Conservation (phyloP, 2,888 invertebrate genomes). For the Uloborus plumipes region DNA sequence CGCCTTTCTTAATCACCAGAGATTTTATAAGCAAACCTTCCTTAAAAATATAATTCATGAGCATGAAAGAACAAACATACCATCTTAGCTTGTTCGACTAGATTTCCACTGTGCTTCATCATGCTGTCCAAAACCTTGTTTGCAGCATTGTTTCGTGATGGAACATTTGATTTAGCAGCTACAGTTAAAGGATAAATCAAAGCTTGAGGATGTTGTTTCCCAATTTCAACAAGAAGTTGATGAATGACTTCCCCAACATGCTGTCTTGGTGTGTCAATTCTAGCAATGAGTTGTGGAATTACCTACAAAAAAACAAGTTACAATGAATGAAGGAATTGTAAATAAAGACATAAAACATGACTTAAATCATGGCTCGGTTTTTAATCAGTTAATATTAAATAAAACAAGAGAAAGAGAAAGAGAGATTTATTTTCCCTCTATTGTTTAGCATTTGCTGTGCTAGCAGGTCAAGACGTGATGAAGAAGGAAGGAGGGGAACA, state of each 20-base stretch:
- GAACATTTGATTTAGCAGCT: slow-evolving; percentile 92
- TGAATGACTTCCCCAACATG: slow-evolving; percentile 92
- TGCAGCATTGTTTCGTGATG: slow-evolving; percentile 88
- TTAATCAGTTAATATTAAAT: too few species aligned
- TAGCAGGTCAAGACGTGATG: too few species aligned
- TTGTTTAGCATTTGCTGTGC: too few species aligned
- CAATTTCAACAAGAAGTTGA: slow-evolving; percentile 93
- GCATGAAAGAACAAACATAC: slow-evolving; percentile 73
- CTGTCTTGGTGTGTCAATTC: slow-evolving; percentile 93
- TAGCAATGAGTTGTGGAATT: slow-evolving; percentile 97
- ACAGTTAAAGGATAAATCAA: slow-evolving; percentile 97
- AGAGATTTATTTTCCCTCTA: too few species aligned
- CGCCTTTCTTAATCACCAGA: not conserved
- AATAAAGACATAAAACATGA: not conserved
- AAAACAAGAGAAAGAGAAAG: too few species aligned
- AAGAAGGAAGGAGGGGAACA: too few species aligned
- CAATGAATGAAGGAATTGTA: not conserved
- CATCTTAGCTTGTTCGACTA: slow-evolving; percentile 96
- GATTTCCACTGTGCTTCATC: slow-evolving; percentile 90
- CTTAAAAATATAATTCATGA: too few species aligned
- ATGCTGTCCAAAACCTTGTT: slow-evolving; percentile 94
- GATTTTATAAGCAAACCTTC: not conserved
- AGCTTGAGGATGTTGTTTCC: slow-evolving; percentile 97
- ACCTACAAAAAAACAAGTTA: slow-evolving; percentile 74
- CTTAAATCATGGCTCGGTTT: not conserved